phyloP scores from a whole-genome alignment of 2,888 invertebrate genomes.

The Xylophagus ater region DNA sequence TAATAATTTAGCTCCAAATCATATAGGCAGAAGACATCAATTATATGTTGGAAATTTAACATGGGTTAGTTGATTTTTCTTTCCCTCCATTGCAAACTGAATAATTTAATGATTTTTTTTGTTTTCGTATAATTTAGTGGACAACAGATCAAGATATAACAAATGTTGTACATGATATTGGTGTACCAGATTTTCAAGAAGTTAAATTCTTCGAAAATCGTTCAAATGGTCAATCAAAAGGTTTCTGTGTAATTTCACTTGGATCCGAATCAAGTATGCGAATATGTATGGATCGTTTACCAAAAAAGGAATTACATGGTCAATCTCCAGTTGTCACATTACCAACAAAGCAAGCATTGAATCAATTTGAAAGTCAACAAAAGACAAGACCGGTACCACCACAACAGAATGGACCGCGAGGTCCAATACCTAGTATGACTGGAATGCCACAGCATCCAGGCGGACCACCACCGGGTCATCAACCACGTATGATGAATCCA shows the following conservation, averaged over 20 bases:
- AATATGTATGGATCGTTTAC: conserved; percentile 81
- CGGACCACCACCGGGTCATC: conserved; percentile 41
- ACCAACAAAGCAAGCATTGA: conserved; percentile 81
- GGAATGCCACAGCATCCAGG: conserved; percentile 42
- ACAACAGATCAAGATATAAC: conserved; percentile 94
- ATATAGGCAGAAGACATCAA: conserved; percentile 69
- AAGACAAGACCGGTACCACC: conserved; percentile 79
- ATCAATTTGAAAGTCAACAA: conserved; percentile 84
- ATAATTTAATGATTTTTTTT: conserved; percentile 13
- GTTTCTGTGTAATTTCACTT: conserved; percentile 91
- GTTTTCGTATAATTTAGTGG: conserved; percentile 84
- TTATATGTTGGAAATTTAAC: conserved; percentile 97
- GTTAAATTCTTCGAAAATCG: conserved; percentile 99
- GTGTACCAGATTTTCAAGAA: conserved; percentile 88
- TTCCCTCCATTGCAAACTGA: not conserved
- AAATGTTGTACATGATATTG: conserved; percentile 77
- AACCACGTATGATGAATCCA: conserved; percentile 49
- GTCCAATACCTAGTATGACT: conserved; percentile 36
- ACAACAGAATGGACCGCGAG: conserved; percentile 44
- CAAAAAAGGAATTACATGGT: conserved; percentile 93
- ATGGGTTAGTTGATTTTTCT: conserved; percentile 61
- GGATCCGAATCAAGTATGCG: conserved; percentile 87
- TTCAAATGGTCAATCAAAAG: conserved; percentile 96
- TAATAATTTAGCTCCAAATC: conserved; percentile 56
- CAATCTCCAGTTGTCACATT: conserved; percentile 90